Conservation (phyloP, 2,888 invertebrate genomes). For the Thumatha senex region DNA sequence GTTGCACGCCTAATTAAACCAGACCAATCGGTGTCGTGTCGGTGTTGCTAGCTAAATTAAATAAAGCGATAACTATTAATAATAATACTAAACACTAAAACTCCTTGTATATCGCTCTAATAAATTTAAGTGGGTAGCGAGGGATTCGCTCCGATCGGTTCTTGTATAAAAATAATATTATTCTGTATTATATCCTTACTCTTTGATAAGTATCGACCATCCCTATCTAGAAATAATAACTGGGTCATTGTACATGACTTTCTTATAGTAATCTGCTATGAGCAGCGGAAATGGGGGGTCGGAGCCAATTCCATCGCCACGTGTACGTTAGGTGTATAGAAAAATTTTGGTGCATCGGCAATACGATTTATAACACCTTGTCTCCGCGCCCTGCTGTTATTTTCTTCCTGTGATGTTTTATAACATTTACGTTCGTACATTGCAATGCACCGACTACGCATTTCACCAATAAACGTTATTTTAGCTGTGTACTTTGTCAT, state of each 20-base stretch:
- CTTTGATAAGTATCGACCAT: background rate
- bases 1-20: slow-evolving; percentile 59
- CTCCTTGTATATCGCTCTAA: slow-evolving; percentile 58
- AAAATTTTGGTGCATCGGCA: slow-evolving; percentile 63
- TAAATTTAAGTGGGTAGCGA: slow-evolving; percentile 34
- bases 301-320: slow-evolving; percentile 20
- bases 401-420: background rate
- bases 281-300: background rate
- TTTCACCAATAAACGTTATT: background rate
- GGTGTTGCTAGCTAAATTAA: slow-evolving; percentile 65
- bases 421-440: too few relatives aligned
- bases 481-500: slow-evolving; percentile 24
- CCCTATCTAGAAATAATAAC: too few relatives aligned
- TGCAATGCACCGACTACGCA: background rate
- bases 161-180: slow-evolving; percentile 5
- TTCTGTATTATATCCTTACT: slow-evolving; percentile 12
- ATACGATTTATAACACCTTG: slow-evolving; percentile 44
- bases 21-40: slow-evolving; percentile 79
- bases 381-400: slow-evolving; percentile 15
- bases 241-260: too few relatives aligned
- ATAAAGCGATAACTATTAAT: slow-evolving; percentile 49
- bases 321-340: slow-evolving; percentile 38
- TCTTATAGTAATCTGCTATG: too few relatives aligned
- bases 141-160: slow-evolving; percentile 23
- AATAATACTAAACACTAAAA: slow-evolving; percentile 51